Evolutionary conservation across 2,113 vertebrate genomes (phyloP), one percentile per base, ranked within the genome.

Genomic region (Bos javanicus): DNA sequence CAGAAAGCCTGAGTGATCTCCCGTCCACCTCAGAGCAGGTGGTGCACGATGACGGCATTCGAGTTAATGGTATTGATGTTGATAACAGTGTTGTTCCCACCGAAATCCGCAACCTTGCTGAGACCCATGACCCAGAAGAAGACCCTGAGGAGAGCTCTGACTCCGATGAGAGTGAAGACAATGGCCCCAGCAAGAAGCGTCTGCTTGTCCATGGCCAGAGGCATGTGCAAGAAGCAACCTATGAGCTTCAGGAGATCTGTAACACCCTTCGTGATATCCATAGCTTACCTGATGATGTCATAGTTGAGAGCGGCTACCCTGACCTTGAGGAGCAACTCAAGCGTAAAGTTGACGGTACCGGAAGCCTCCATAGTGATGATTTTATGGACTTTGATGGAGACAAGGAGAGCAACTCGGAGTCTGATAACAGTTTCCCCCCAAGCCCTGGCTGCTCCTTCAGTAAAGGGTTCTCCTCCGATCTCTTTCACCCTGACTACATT

Each of bases 401-500:
- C 12, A 88, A 97, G 33, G 93, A 97, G 7, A 91, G 56, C 71
- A 46, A 84, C 48, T 95, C 93, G 6, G 97, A 97, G 11, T 97
- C 95, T 94, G 97, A 96, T 15, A 95, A 98, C 6, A 94, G 36
- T 60, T 28, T 4, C 2, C 81, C 94, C 50, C 82, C 56, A 0
- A 95, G 91, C 57, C 95, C 91, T 43, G 76, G 93, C 33, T 95
- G 89, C 43, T 92, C 86, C 57, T 96, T 94, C 83, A 17, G 9
- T 9, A 50, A 95, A 64, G 87, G 1, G 54, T 64, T 95, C 13
- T 92, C 85, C 36, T 54, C 86, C 14, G 28, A 84, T 19, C 39
- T 98, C 89, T 98, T 98, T 94, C 80, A 99, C 99, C 99, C 99
- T 99, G 98, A 99, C 99, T 82, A 99, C n/a, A 99, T 99, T 98